Conservation (phyloP, 2,888 invertebrate species). For the Limnephilus auricula region DNA sequence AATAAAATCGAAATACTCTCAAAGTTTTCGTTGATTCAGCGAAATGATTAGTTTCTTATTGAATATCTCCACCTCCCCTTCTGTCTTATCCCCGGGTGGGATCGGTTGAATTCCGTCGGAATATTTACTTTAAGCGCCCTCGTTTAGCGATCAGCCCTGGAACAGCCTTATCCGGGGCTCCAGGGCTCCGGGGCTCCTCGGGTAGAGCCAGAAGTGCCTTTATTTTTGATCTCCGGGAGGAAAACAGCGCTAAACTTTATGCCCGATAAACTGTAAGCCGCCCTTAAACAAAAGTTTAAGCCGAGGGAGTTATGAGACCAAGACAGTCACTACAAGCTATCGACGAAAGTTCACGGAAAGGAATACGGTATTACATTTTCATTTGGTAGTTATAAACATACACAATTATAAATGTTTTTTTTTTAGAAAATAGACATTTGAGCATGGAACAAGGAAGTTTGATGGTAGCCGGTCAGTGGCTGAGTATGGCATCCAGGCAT, state of each 20-base stretch:
- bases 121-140: background rate
- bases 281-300: conserved; percentile 38
- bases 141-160: background rate
- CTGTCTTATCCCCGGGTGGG: background rate
- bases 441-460: background rate
- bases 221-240: conserved; percentile 35
- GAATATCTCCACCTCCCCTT: background rate
- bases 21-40: background rate
- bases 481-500: too few relatives aligned
- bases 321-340: background rate
- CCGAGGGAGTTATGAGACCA: background rate
- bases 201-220: background rate
- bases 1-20: background rate
- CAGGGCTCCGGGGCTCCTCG: background rate
- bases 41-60: background rate
- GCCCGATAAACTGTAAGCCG: conserved; percentile 37
- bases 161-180: background rate
- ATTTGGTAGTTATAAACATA: background rate
- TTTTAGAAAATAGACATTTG: background rate
- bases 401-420: background rate
- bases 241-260: conserved; percentile 35
- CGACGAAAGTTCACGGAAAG: background rate
- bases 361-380: background rate
- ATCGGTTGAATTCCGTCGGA: background rate
- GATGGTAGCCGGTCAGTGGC: too few relatives aligned